Conservation (phyloP, 2,113 vertebrate genomes). For the Microcebus lehilahytsara region DNA sequence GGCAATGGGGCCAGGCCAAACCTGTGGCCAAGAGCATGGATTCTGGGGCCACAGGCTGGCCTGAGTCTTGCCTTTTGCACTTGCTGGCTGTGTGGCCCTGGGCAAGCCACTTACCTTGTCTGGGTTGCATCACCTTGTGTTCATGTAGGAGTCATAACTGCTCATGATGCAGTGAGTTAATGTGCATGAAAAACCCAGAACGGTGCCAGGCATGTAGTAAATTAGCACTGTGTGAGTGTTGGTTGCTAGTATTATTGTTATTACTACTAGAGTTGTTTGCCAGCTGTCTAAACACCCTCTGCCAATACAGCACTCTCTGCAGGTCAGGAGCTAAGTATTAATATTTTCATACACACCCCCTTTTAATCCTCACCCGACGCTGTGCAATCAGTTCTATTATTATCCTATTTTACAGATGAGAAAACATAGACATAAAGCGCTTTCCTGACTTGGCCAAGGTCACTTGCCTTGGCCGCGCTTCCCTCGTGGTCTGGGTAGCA, state of each 20-base stretch:
- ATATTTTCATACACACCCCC: accelerated
- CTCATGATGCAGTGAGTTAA: not conserved
- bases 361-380: not conserved
- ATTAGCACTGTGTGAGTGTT: too few relatives aligned
- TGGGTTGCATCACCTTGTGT: not conserved
- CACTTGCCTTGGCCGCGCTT: not conserved
- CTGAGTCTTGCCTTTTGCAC: not conserved
- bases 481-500: not conserved
- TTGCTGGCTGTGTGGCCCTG: not conserved
- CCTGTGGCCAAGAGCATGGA: not conserved
- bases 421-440: not conserved
- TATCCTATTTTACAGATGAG: not conserved
- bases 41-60: not conserved
- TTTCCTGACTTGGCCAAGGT: not conserved
- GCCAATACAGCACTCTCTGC: not conserved
- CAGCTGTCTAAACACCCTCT: not conserved
- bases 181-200: not conserved
- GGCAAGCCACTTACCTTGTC: not conserved
- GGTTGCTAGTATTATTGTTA: not conserved
- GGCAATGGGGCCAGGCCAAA: not conserved
- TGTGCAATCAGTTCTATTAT: not conserved
- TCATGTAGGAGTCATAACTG: not conserved
- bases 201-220: accelerated
- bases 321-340: not conserved
- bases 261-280: not conserved